Evolutionary conservation across 2,113 vertebrate genomes (phyloP).

Genomic region (Chionomys nivalis): DNA sequence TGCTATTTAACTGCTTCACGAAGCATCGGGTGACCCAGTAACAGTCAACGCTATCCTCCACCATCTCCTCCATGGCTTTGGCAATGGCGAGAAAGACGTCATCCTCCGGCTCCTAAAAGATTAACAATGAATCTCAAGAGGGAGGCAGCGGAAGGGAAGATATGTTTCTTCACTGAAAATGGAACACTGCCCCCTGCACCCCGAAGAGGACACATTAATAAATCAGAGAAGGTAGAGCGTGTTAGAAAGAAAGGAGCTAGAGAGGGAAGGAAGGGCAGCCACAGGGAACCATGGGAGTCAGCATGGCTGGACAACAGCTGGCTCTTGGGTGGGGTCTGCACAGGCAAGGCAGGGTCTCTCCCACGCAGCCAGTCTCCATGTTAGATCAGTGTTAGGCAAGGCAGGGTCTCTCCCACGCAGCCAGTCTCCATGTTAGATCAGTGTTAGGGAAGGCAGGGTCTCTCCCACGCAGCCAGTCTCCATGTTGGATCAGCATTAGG

Average conservation of each 20-base stretch:
- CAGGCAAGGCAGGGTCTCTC: not conserved
- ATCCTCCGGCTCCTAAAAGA: conserved; percentile 91
- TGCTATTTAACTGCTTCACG: conserved; percentile 92
- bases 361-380: not conserved
- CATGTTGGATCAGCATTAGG: not conserved
- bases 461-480: not conserved
- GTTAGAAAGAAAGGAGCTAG: not conserved
- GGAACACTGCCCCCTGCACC: not conserved
- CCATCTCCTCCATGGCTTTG: conserved; percentile 95
- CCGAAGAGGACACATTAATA: not conserved
- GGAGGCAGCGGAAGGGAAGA: not conserved
- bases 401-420: not conserved
- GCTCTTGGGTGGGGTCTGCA: not conserved
- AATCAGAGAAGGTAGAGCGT: not conserved
- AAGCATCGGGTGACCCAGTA: conserved; percentile 97
- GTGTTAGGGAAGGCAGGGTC: not conserved
- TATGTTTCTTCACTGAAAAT: not conserved
- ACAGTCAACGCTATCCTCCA: conserved; percentile 93
- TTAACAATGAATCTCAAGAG: conserved; percentile 39
- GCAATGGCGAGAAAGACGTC: conserved; percentile 94
- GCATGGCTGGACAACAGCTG: not conserved
- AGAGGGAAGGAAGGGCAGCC: not conserved
- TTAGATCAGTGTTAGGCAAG: not conserved
- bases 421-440: not conserved
- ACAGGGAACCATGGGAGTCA: not conserved